phyloP scores from a whole-genome alignment of 2,888 invertebrate species.

The Microplitis manilae region DNA sequence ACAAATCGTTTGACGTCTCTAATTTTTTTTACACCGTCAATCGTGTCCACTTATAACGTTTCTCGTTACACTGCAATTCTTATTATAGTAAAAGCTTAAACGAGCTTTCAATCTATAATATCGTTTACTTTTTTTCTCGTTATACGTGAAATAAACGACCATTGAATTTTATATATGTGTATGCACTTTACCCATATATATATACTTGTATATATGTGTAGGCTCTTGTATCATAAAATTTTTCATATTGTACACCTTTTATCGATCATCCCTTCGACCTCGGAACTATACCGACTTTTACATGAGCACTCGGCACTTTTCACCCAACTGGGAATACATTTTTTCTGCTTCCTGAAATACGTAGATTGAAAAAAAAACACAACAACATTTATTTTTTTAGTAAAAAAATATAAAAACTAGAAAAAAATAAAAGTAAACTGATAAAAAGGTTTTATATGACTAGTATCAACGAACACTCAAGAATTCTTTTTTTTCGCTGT shows the following conservation, averaged over 20 bases:
- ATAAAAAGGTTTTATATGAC: neutral
- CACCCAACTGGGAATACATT: conserved; percentile 28
- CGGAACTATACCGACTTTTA: conserved; percentile 43
- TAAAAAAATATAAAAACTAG: neutral
- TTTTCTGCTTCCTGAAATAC: conserved; percentile 7
- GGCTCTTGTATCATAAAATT: conserved; percentile 18
- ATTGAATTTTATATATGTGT: conserved; percentile 7
- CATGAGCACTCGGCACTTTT: conserved; percentile 34
- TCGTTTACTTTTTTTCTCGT: neutral
- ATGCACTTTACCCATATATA: conserved; percentile 21
- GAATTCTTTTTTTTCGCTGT: conserved; percentile 10
- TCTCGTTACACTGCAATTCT: conserved; percentile 23
- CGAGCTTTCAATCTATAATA: conserved; percentile 41
- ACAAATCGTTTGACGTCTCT: conserved; percentile 3
- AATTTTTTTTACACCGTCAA: conserved; percentile 11
- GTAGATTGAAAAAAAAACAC: conserved; percentile 12
- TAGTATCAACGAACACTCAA: neutral
- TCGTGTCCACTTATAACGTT: conserved; percentile 29
- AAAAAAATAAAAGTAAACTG: neutral
- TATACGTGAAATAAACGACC: conserved; percentile 5
- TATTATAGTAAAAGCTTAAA: conserved; percentile 49
- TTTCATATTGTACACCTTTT: conserved; percentile 23
- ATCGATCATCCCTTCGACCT: conserved; percentile 43
- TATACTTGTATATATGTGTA: conserved; percentile 9
- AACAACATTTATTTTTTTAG: neutral